Evolutionary conservation across 2,888 invertebrate genomes (phyloP).

Genomic region (Sinohyriopsis cumingii): DNA sequence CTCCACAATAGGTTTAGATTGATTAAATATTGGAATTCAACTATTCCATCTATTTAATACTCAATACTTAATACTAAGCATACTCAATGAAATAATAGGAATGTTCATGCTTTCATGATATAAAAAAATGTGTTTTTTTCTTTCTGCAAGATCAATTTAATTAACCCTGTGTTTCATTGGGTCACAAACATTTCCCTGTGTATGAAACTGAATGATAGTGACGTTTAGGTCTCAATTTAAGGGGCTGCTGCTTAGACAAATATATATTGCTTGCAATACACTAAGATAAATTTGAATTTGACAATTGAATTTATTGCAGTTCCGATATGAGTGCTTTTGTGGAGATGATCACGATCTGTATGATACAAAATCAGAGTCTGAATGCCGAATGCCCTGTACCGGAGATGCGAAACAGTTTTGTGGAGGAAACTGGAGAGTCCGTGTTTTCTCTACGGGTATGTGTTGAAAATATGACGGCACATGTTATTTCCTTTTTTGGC

Average conservation of each 20-base stretch:
- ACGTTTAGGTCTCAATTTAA: neutral
- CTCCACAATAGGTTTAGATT: no score
- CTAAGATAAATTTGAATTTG: neutral
- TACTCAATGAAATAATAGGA: no score
- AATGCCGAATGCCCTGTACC: conserved; percentile 40
- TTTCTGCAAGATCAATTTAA: no score
- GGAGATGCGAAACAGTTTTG: conserved; percentile 38
- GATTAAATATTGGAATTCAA: no score
- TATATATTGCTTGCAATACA: neutral
- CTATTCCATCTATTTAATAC: no score
- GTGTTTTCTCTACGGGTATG: conserved; percentile 44
- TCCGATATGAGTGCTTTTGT: conserved; percentile 38
- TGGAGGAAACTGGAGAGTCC: conserved; percentile 42
- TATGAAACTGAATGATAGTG: no score
- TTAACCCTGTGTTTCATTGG: no score
- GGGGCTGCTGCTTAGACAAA: neutral
- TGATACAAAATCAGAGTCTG: conserved; percentile 7
- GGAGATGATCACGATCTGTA: conserved; percentile 34
- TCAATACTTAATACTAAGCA: no score
- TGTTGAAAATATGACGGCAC: neutral
- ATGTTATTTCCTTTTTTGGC: neutral
- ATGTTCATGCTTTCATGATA: no score
- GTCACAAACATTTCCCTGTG: no score
- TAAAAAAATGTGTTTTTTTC: no score
- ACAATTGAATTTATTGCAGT: conserved; percentile 21